Evolutionary conservation across 1,140 invertebrate genomes (phyloP).

Genomic region (Drosophila lini): DNA sequence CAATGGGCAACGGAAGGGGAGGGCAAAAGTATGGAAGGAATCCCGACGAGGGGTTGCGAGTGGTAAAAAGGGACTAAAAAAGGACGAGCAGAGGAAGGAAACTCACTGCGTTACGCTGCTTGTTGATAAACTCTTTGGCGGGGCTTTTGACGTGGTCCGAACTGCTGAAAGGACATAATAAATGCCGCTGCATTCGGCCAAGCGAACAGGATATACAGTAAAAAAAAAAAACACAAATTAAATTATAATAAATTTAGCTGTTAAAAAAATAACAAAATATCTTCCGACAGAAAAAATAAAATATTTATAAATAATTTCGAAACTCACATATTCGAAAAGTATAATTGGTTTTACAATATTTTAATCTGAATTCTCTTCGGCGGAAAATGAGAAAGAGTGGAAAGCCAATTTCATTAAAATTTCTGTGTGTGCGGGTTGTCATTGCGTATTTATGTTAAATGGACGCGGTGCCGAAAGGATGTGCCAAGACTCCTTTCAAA

Average conservation of each 20-base stretch:
- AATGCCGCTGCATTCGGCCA: constrained; percentile 51
- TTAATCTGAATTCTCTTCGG: background rate
- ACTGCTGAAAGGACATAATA: constrained; percentile 78
- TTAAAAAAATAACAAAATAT: too few relatives aligned
- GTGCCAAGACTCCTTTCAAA: constrained; percentile 21
- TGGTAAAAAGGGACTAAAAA: constrained; percentile 1
- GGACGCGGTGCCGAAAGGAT: constrained; percentile 50
- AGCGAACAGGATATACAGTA: constrained; percentile 19
- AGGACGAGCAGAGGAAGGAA: constrained; percentile 17
- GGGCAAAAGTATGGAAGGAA: constrained; percentile 8
- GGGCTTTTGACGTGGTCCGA: constrained; percentile 59
- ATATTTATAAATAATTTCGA: background rate
- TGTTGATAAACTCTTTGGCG: constrained; percentile 77
- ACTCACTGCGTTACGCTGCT: constrained; percentile 37
- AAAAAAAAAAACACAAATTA: background rate
- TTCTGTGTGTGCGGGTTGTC: constrained; percentile 44
- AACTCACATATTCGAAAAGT: background rate
- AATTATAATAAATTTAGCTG: background rate
- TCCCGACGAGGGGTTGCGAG: background rate
- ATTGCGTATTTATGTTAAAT: constrained; percentile 77
- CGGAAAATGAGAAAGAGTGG: constrained; percentile 47
- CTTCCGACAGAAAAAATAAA: background rate
- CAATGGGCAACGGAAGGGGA: constrained; percentile 24
- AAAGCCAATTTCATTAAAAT: constrained; percentile 59
- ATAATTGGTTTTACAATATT: background rate